Base-by-base conservation (phyloP, 30 jellyfish, hydroid and myxozoan species). In the Phacellophora camtschatica region DNA sequence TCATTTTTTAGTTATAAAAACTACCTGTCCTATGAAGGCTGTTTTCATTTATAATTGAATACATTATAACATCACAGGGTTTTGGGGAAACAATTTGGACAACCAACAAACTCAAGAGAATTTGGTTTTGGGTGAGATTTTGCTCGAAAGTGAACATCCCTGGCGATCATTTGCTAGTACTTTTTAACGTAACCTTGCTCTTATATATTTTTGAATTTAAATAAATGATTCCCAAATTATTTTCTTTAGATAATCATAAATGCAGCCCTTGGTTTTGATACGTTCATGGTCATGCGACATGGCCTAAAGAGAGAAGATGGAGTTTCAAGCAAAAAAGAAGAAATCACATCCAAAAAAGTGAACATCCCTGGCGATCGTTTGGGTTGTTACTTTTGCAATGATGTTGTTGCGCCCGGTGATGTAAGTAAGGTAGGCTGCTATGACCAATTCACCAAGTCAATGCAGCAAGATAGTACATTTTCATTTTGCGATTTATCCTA, bases 181-280 rank as follows among this genome's bases (percentile, higher is more conserved):
- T 8, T n/a, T n/a, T n/a, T n/a, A n/a, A n/a, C n/a, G n/a, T n/a
- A n/a, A n/a, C n/a, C n/a, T n/a, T n/a, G n/a, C n/a, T n/a, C n/a
- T n/a, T n/a, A n/a, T n/a, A n/a, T n/a, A n/a, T n/a, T n/a, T n/a
- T n/a, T n/a, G n/a, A n/a, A n/a, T n/a, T n/a, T n/a, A n/a, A n/a
- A n/a, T n/a, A n/a, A n/a, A n/a, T n/a, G n/a, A n/a, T n/a, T n/a
- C n/a, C n/a, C n/a, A n/a, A n/a, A n/a, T 45, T 54, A 37, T 34
- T 29, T 45, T 31, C 68, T 77, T 28, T 49, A 94, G 99, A 78
- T 94, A 9, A 75, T 88, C 34, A 88, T 94, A 29, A 87, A 88
- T 63, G 97, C 99, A 7, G 99, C 99, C 4, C 89, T 94, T 70
- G 99, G 99, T 11, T 87, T 88, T 51, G 99, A 94, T 51, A 77